phyloP scores from a whole-genome alignment of 2,113 vertebrate species.

The Lates calcarifer region DNA sequence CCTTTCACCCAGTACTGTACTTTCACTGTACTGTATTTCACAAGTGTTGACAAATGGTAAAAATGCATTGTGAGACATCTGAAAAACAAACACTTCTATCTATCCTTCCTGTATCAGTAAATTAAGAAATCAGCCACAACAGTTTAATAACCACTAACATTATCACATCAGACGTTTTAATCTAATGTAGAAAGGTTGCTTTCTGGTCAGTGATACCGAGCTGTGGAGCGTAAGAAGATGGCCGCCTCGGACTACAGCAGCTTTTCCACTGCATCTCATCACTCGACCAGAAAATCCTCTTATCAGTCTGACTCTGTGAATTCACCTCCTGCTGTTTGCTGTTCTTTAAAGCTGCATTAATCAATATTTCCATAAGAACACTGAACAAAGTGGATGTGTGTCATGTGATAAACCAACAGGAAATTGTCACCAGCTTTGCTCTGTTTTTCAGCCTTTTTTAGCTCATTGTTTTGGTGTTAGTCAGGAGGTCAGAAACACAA shows the following conservation, averaged over 20 bases:
- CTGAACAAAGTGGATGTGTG: background rate
- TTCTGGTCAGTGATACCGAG: background rate
- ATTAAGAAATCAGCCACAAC: background rate
- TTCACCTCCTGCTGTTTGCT: constrained; percentile 59
- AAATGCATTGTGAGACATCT: background rate
- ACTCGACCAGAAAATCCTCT: constrained; percentile 64
- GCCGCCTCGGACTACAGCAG: background rate
- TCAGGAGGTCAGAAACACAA: background rate
- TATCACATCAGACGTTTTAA: background rate
- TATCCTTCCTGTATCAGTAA: background rate
- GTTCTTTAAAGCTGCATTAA: constrained; percentile 11
- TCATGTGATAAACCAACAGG: background rate
- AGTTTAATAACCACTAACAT: constrained; percentile 8
- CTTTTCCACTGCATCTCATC: constrained; percentile 10
- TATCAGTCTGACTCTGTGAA: constrained; percentile 35
- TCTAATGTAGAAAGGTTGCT: background rate
- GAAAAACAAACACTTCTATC: constrained; percentile 22
- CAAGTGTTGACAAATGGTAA: background rate
- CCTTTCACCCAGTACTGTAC: no score
- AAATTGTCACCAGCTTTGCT: background rate
- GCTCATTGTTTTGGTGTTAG: background rate
- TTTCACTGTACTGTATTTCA: background rate
- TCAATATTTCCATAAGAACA: background rate
- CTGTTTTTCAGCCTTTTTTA: background rate
- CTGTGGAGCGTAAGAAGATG: constrained; percentile 3